Evolutionary conservation across 2,888 invertebrate species (phyloP), one percentile per base, ranked within the genome.

Genomic region (Sphaeridia pumilis): DNA sequence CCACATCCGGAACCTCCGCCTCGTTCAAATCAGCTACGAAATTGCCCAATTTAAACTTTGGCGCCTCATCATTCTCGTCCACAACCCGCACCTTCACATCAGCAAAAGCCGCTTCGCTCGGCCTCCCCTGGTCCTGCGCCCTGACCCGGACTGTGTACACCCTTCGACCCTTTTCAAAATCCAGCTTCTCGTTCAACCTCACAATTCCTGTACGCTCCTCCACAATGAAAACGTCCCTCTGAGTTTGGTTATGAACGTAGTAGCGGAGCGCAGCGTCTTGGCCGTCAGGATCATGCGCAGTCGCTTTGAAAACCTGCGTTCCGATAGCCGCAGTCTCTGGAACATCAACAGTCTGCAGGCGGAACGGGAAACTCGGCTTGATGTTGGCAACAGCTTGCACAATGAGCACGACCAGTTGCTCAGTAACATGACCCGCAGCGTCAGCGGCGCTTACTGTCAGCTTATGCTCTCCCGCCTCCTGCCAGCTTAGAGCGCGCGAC

Each of bases 111-210:
- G 74, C 76, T 4, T 69, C 65, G 35, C 69, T 65, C 45, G 79
- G 78, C 38, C 71, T 72, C 0, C 84, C 85, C 47, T 79, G 78
- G 67, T 86, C 85, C 46, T 78, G 77, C 0, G 83, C 86, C 20
- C 81, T 74, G 0, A 84, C 75, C 4, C 79, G 70, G 49, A 86
- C 67, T 3, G 78, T 74, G 67, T 86, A 87, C 0, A 84, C 81
- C 7, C 56, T 48, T 1, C 74, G 73, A n/a, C 85, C 67, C 1
- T 75, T 74, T 70, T 89, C 89, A 65, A 84, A 87, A 70, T 89
- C 88, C 24, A 89, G 70, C 52, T 82, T 76, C 62, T 79, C 81
- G 41, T 79, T 82, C 2, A 87, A 71, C 3, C 82, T 80, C 1
- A 89, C 78, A 65, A 82, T 81, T 0, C 88, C 89, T 54, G 69